phyloP scores from a whole-genome alignment of 2,888 invertebrate genomes.

The Elmis aenea region DNA sequence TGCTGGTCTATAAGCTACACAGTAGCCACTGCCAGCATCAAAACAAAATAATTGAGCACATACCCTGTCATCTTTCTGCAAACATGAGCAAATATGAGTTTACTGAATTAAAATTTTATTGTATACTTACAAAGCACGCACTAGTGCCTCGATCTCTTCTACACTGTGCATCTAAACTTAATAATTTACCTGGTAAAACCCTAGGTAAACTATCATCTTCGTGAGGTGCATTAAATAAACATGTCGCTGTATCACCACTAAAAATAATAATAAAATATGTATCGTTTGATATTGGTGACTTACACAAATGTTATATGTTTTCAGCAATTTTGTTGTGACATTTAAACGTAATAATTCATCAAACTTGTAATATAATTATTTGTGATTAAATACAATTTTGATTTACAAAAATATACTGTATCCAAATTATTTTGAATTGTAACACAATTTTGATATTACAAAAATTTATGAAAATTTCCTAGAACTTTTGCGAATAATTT shows the following conservation, averaged over 20 bases:
- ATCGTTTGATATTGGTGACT: not conserved
- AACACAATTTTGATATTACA: no score
- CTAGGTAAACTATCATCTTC: slow-evolving; percentile 87
- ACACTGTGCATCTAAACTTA: slow-evolving; percentile 89
- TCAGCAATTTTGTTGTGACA: no score
- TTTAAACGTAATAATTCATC: no score
- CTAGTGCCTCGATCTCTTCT: slow-evolving; percentile 88
- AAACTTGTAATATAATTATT: no score
- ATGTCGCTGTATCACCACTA: slow-evolving; percentile 92
- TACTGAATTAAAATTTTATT: not conserved
- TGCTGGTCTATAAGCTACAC: slow-evolving; percentile 91
- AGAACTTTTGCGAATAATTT: no score
- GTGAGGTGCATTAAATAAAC: slow-evolving; percentile 88
- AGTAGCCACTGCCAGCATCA: slow-evolving; percentile 90
- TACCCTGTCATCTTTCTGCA: slow-evolving; percentile 89
- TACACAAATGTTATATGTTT: not conserved
- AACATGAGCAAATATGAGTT: slow-evolving; percentile 21
- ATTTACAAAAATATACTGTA: no score
- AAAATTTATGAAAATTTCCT: no score
- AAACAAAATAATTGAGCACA: slow-evolving; percentile 94
- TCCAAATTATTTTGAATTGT: no score
- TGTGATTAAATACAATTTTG: no score
- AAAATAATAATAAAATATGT: slow-evolving; percentile 31
- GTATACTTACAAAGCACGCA: slow-evolving; percentile 63
- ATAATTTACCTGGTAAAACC: slow-evolving; percentile 81